phyloP scores from a whole-genome alignment of 2,113 vertebrate species.

The Neolamprologus hecqui region DNA sequence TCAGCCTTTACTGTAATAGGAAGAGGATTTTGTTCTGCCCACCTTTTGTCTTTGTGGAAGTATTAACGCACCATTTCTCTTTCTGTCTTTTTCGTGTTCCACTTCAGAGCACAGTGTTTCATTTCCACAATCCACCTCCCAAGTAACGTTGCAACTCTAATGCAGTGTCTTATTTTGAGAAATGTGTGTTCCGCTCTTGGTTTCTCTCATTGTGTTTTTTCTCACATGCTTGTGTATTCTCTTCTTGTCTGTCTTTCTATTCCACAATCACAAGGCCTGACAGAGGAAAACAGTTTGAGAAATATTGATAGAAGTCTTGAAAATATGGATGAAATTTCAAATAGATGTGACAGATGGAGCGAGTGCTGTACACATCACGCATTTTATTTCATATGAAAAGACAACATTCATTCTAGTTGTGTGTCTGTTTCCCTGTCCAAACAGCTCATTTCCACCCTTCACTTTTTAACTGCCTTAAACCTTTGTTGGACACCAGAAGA shows the following conservation, averaged over 20 bases:
- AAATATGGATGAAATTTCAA: neutral
- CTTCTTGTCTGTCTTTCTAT: neutral
- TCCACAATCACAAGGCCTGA: neutral
- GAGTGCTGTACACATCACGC: neutral
- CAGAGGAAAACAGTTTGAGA: neutral
- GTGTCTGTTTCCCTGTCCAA: neutral
- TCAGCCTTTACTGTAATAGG: neutral
- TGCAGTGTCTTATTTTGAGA: neutral
- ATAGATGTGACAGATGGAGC: neutral
- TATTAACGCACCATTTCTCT: neutral
- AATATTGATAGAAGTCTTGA: neutral
- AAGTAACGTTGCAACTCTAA: neutral
- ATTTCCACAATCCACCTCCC: neutral
- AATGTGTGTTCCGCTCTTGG: neutral
- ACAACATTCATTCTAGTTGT: neutral
- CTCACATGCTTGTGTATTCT: neutral
- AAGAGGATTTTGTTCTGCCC: neutral
- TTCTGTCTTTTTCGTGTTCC: neutral
- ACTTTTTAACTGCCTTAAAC: neutral
- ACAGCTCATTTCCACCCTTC: neutral
- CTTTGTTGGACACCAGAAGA: neutral
- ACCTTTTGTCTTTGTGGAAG: constrained; percentile 1
- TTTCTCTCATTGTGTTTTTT: neutral
- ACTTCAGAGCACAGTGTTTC: neutral
- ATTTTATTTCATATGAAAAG: neutral